Conservation (phyloP, 2,888 invertebrate species). For the Acanthosepion lycidas region DNA sequence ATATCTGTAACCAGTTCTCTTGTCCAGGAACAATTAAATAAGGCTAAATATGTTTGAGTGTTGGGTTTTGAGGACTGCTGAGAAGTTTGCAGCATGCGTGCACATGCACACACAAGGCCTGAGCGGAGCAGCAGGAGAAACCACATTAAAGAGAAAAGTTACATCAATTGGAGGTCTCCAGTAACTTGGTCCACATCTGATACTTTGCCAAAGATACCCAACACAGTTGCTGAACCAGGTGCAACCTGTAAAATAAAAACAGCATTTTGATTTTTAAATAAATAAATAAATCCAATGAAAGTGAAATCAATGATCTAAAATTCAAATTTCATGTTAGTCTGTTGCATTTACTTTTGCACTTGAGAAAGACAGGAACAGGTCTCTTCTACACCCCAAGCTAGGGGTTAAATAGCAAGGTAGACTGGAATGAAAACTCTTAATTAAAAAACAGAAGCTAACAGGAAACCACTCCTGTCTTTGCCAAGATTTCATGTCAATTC, state of each 20-base stretch:
- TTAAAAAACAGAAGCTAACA: too few relatives aligned
- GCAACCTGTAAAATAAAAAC: conserved; percentile 69
- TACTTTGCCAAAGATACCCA: conserved; percentile 75
- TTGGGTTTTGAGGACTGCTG: background rate
- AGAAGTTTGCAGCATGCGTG: background rate
- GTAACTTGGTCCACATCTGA: conserved; percentile 75
- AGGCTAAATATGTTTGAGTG: background rate
- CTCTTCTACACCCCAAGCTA: too few relatives aligned
- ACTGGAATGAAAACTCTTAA: too few relatives aligned
- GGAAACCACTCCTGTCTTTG: too few relatives aligned
- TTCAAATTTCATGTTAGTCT: too few relatives aligned
- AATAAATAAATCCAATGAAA: background rate
- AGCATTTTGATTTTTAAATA: background rate
- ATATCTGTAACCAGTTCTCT: background rate
- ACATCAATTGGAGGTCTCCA: conserved; percentile 74
- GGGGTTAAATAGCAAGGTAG: too few relatives aligned
- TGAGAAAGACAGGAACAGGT: too few relatives aligned
- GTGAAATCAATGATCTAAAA: background rate
- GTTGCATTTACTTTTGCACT: too few relatives aligned
- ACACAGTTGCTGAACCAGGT: conserved; percentile 75
- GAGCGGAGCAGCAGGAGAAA: background rate
- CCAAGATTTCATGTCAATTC: too few relatives aligned
- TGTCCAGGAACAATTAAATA: background rate
- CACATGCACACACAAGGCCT: background rate
- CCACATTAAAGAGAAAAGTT: background rate